These are phyloP conservation scores for Mechanitis messenoides DNA, from an alignment of 2,888 invertebrate species.

Conservation along the genomic window DNA sequence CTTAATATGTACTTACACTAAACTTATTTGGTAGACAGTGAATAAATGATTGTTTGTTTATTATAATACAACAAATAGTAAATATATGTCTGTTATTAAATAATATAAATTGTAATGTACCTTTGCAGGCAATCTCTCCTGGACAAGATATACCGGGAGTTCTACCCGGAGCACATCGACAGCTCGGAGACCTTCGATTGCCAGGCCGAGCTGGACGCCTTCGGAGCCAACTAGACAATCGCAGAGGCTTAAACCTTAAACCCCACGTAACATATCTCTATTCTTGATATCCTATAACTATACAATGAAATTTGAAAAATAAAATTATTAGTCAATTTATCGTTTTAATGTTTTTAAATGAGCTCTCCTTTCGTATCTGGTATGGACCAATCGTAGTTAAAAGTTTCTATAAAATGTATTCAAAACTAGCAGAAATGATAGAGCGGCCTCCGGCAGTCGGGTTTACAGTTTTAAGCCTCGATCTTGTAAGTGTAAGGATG, in stretches of 20 bases:
- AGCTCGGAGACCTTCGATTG: slow-evolving; percentile 74
- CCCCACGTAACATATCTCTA: slow-evolving; percentile 22
- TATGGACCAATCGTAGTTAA: no score
- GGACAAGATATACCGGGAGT: slow-evolving; percentile 86
- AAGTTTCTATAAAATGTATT: no score
- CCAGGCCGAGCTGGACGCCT: slow-evolving; percentile 59
- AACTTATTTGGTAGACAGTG: no score
- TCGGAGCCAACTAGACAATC: slow-evolving; percentile 50
- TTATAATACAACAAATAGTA: no score
- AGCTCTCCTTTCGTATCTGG: background rate
- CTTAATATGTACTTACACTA: no score
- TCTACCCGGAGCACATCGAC: slow-evolving; percentile 85
- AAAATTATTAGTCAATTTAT: slow-evolving; percentile 16
- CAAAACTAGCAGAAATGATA: no score
- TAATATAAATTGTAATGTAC: slow-evolving; percentile 2
- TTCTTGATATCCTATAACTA: slow-evolving; percentile 23
- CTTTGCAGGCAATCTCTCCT: slow-evolving; percentile 82
- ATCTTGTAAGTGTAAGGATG: slow-evolving; percentile 21
- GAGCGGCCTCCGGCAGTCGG: background rate
- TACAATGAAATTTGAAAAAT: slow-evolving; percentile 12
- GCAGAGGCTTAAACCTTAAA: slow-evolving; percentile 26
- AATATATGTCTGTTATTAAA: no score
- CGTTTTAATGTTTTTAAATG: slow-evolving; percentile 33
- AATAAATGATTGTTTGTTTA: no score
- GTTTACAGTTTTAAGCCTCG: slow-evolving; percentile 24